A percentile compares a stretch with the other conserved stretches of the same genome.
phyloP scores from a whole-genome alignment of 2,888 invertebrate genomes.

The Cerastis leucographa region DNA sequence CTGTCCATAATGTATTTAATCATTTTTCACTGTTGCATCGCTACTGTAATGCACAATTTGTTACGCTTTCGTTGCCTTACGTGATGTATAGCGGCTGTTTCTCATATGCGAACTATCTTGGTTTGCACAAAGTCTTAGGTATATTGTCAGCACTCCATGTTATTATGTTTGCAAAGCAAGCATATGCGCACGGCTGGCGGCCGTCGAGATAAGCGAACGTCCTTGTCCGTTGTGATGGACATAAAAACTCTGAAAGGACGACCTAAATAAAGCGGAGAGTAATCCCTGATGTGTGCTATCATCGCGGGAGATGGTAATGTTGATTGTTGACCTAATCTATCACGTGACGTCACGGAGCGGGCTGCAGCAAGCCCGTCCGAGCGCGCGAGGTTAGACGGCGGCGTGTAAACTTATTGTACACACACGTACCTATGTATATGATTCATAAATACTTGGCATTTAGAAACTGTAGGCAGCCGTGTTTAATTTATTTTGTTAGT shows the following conservation, averaged over 20 bases:
- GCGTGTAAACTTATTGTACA: constrained; percentile 61
- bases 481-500: constrained; percentile 60
- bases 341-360: constrained; percentile 75
- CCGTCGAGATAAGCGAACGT: constrained; percentile 76
- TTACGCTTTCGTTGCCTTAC: constrained; percentile 33
- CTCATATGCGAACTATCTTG: constrained; percentile 53
- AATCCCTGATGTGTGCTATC: constrained; percentile 66
- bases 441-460: constrained; percentile 63
- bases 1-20: constrained; percentile 42
- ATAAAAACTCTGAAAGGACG: constrained; percentile 74
- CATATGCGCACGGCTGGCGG: constrained; percentile 71
- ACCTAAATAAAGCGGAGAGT: constrained; percentile 71
- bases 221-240: constrained; percentile 74
- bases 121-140: constrained; percentile 58
- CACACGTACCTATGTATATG: constrained; percentile 58
- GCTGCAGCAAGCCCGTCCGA: constrained; percentile 61
- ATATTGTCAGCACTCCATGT: constrained; percentile 62
- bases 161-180: constrained; percentile 79
- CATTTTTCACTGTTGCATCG: constrained; percentile 41
- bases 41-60: constrained; percentile 44
- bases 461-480: constrained; percentile 54
- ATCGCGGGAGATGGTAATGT: constrained; percentile 67
- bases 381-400: constrained; percentile 73
- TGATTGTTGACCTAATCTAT: constrained; percentile 79
- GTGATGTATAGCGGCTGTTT: constrained; percentile 52